Conservation (phyloP, 1,140 invertebrate genomes). For the Bombus consobrinus region DNA sequence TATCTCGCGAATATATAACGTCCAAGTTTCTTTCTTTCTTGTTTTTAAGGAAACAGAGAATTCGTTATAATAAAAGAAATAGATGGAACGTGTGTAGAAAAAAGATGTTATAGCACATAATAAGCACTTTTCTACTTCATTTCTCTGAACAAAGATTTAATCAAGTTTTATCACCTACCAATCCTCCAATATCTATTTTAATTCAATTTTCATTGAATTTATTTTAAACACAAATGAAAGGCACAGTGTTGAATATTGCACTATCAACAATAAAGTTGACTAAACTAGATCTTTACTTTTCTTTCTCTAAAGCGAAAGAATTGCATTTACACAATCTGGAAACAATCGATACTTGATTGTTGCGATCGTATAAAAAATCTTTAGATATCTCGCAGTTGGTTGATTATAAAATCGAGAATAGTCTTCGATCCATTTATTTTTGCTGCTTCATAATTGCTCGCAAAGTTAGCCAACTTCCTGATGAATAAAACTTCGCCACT, state of each 20-base stretch:
- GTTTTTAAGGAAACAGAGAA: not conserved
- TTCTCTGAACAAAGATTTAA: not conserved
- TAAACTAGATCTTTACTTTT: no score
- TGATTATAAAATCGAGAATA: not conserved
- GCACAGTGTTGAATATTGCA: not conserved
- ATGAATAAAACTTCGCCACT: slow-evolving; percentile 32
- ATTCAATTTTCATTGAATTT: not conserved
- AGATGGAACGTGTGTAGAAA: not conserved
- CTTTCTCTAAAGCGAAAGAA: not conserved
- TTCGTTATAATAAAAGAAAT: not conserved
- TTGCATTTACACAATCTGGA: not conserved
- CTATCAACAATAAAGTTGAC: not conserved
- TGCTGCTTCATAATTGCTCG: not conserved
- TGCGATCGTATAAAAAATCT: not conserved
- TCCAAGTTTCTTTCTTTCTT: not conserved
- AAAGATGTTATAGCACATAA: not conserved
- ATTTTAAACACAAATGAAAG: not conserved
- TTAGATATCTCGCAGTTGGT: not conserved
- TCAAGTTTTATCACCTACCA: no score
- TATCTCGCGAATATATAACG: not conserved
- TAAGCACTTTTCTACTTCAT: not conserved
- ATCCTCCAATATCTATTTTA: no score
- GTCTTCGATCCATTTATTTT: slow-evolving; percentile 20
- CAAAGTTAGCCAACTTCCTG: not conserved
- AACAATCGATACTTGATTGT: not conserved